Evolutionary conservation across 1,140 invertebrate genomes (phyloP), one percentile per base, ranked within the genome.

Genomic region (Bombus confusus): DNA sequence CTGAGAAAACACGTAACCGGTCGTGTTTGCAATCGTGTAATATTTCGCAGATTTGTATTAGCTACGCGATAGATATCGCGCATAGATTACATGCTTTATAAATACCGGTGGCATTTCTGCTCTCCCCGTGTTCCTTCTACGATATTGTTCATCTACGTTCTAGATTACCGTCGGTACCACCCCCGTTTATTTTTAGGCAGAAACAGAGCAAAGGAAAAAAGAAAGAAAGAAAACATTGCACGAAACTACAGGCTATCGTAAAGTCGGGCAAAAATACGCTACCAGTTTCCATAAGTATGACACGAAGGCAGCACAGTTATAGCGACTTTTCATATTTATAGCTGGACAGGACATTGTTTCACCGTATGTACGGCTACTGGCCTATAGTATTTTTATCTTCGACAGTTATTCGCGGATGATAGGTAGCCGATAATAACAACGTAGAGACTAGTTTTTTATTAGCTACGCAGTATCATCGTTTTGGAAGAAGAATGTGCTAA

Each of bases 271-370:
- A 78, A 78, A 83, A 83, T 78, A 41, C n/a, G 28, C 39, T 18
- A 10, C 62, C 12, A 34, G 34, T 77, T 28, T 68, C 22, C 64
- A 39, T 59, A 43, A 78, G 74, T 78, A 77, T 25, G 43, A 68
- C 15, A 66, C 25, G 41, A 34, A 77, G n/a, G 62, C 31, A 31
- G 43, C 34, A 18, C n/a, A 22, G 39, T 84, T 59, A 37, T 68
- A 84, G 39, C 31, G n/a, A 31, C 4, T 34, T 62, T 73, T 37
- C 57, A 37, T 85, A 85, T 85, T 85, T 85, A 85, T 85, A 85
- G 52, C 31, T 6, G 39, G 31, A 39, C 25, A 34, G 74, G 66
- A 77, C n/a, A 52, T 80, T 64, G 41, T 73, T 85, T 62, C 5
- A 37, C 68, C 37, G 12, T 34, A 39, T n/a, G 66, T 59, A 37